A percentile compares a stretch with the other conserved stretches of the same genome.
These are phyloP conservation scores for Psittacus erithacus DNA, from an alignment of 2,113 vertebrate genomes.

Conservation along the genomic window DNA sequence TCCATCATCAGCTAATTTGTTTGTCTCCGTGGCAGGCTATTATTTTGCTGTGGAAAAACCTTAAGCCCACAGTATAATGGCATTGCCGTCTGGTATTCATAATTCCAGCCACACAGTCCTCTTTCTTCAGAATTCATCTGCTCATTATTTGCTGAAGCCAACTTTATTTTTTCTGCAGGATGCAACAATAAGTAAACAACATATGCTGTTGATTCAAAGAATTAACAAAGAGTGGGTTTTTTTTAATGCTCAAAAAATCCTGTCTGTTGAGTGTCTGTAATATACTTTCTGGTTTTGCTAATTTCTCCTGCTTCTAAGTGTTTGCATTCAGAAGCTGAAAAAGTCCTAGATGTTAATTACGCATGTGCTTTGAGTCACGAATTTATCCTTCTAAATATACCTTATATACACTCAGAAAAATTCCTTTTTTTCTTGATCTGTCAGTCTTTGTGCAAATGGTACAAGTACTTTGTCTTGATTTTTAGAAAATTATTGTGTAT, in stretches of 20 bases:
- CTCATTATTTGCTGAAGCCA: slow-evolving; percentile 59
- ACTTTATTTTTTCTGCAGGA: slow-evolving; percentile 60
- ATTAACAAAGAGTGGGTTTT: neutral
- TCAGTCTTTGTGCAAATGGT: neutral
- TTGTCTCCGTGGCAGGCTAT: slow-evolving; percentile 43
- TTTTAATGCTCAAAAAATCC: slow-evolving; percentile 24
- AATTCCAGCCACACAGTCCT: slow-evolving; percentile 33
- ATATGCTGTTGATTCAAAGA: slow-evolving; percentile 61
- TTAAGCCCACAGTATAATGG: slow-evolving; percentile 52
- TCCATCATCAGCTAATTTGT: slow-evolving; percentile 64
- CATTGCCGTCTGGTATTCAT: slow-evolving; percentile 56
- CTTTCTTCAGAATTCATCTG: slow-evolving; percentile 55
- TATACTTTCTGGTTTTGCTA: neutral
- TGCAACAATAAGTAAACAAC: slow-evolving; percentile 64
- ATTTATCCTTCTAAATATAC: slow-evolving; percentile 28
- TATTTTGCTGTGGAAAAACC: slow-evolving; percentile 64
- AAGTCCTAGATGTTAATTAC: neutral
- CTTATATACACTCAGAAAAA: neutral
- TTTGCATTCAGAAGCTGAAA: slow-evolving; percentile 46
- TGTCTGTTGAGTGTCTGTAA: neutral
- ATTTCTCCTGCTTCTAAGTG: slow-evolving; percentile 21
- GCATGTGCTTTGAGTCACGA: neutral
- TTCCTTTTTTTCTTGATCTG: neutral
- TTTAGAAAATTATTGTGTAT: neutral
- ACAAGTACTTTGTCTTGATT: neutral